phyloP scores from a whole-genome alignment of 2,797 vertebrate species.

The Rhinichthys osculus region DNA sequence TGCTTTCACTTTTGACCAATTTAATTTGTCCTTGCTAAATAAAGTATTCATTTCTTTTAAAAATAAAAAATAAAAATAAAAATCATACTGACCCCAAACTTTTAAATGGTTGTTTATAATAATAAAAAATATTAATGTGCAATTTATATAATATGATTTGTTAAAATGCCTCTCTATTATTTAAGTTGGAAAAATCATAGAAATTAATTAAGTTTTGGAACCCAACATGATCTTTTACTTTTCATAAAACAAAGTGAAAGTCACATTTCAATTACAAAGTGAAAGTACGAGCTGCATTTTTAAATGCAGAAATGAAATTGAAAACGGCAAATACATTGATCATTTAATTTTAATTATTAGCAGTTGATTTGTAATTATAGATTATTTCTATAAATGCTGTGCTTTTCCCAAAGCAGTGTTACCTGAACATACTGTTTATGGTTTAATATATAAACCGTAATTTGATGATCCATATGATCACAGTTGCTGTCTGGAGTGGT shows the following conservation, averaged over 20 bases:
- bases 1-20: too few species aligned
- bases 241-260: conserved; percentile 5
- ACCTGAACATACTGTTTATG: neutral
- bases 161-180: neutral
- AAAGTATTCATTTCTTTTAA: too few species aligned
- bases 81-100: neutral
- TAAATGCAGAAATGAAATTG: neutral
- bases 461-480: neutral
- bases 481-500: conserved; percentile 16
- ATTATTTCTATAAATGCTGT: neutral
- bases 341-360: neutral
- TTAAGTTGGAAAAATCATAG: neutral
- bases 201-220: neutral
- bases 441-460: conserved; percentile 1
- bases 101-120: neutral
- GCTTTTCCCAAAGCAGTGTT: neutral
- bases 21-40: too few species aligned
- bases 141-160: neutral
- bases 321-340: neutral
- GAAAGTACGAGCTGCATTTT: neutral
- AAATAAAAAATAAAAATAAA: too few species aligned
- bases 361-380: neutral
- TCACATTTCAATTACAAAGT: neutral
- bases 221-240: neutral
- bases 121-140: neutral